Evolutionary conservation across 35 echinoderm and acorn worm species (phyloP).

Genomic region (Chiridota heheva): DNA sequence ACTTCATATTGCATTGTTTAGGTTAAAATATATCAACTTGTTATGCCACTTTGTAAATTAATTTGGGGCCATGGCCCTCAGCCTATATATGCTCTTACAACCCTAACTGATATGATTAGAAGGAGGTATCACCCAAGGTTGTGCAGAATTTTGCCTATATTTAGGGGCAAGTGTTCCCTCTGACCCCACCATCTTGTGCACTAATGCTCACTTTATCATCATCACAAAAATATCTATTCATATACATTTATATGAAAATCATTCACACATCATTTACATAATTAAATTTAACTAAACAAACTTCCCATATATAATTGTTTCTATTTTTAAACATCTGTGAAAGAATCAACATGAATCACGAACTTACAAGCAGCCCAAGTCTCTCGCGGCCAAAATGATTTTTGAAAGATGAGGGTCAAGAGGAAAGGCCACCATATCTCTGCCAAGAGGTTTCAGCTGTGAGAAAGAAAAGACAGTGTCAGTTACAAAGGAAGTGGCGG

Average conservation of each 20-base stretch:
- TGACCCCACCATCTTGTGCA: too few relatives aligned
- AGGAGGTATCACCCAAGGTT: too few relatives aligned
- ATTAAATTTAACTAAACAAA: background rate
- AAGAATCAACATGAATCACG: background rate
- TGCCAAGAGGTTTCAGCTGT: conserved; percentile 64
- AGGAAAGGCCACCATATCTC: conserved; percentile 72
- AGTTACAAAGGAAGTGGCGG: background rate
- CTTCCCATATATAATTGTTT: background rate
- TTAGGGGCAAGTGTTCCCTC: too few relatives aligned
- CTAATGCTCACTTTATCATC: too few relatives aligned
- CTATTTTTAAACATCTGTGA: background rate
- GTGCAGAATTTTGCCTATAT: too few relatives aligned
- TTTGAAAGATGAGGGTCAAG: conserved; percentile 75
- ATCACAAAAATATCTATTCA: background rate
- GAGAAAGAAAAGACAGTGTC: conserved; percentile 20
- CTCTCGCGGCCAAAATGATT: conserved; percentile 63
- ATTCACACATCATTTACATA: background rate
- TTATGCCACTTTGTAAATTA: too few relatives aligned
- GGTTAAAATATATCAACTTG: too few relatives aligned
- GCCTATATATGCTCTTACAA: too few relatives aligned
- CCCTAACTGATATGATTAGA: too few relatives aligned
- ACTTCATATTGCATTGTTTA: too few relatives aligned
- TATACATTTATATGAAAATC: background rate
- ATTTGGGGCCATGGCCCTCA: too few relatives aligned
- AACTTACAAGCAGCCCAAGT: conserved; percentile 83